These are phyloP conservation scores for Toxotes lorentzi DNA, from an alignment of 2,797 vertebrate genomes.

Conservation along the genomic window DNA sequence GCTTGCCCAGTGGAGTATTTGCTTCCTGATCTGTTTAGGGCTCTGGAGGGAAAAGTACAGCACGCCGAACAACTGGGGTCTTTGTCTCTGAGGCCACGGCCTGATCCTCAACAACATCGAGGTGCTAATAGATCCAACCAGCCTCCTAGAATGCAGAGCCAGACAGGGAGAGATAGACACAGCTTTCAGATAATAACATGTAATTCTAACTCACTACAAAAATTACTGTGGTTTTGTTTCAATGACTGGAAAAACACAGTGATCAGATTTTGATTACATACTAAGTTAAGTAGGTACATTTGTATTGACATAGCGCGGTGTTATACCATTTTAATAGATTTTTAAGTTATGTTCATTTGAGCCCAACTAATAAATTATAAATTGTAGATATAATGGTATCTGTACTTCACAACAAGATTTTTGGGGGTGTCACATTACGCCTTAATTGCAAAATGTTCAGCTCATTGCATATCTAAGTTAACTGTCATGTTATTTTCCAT, in stretches of 20 bases:
- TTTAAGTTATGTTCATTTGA: neutral
- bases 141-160: conserved; percentile 6
- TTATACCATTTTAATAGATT: neutral
- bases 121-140: conserved; percentile 36
- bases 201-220: neutral
- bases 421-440: neutral
- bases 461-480: too few species aligned
- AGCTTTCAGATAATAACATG: neutral
- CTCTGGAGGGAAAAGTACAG: conserved; percentile 37
- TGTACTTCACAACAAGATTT: neutral
- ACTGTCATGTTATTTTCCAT: neutral
- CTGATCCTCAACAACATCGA: conserved; percentile 22
- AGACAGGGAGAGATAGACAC: neutral
- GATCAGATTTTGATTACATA: neutral
- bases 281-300: neutral
- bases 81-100: conserved; percentile 34
- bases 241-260: neutral
- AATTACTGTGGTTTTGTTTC: neutral
- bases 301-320: neutral
- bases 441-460: too few species aligned
- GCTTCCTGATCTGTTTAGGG: conserved; percentile 35
- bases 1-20: conserved; percentile 30
- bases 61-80: conserved; percentile 17
- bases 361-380: neutral
- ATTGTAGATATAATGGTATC: neutral